Percentiles rank a stretch among this genome's conserved stretches.
Evolutionary conservation across 2,797 vertebrate genomes (phyloP).

Genomic region (Choloepus didactylus): DNA sequence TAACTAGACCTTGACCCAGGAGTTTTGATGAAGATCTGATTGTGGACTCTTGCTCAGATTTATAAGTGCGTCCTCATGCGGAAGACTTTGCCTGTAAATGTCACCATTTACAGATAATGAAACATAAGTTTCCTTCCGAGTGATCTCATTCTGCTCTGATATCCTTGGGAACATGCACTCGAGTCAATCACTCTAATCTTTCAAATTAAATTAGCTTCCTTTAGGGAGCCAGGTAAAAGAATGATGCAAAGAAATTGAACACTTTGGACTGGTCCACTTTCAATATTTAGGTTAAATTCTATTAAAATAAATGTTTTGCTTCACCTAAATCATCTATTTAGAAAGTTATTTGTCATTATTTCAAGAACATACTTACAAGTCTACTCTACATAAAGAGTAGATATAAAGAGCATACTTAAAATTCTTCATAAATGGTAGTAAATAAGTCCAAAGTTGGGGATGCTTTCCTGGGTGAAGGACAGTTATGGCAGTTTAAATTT

Average conservation of each 20-base stretch:
- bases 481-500: background rate
- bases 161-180: background rate
- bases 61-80: background rate
- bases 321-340: constrained; percentile 7
- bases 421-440: background rate
- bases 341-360: constrained; percentile 22
- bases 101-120: background rate
- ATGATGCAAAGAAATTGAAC: background rate
- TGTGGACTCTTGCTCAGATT: background rate
- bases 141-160: background rate
- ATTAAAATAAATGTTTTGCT: background rate
- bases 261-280: background rate
- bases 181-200: constrained; percentile 13
- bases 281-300: constrained; percentile 45
- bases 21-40: background rate
- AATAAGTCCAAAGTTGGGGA: background rate
- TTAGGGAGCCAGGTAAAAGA: constrained; percentile 40
- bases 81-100: background rate
- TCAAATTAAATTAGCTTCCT: constrained; percentile 43
- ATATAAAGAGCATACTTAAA: background rate
- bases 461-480: background rate
- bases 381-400: background rate
- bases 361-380: background rate
- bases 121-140: background rate
- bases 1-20: background rate